Percentiles rank a stretch among this genome's conserved stretches.
Conservation (phyloP, 2,113 vertebrate genomes). For the Rutilus rutilus region DNA sequence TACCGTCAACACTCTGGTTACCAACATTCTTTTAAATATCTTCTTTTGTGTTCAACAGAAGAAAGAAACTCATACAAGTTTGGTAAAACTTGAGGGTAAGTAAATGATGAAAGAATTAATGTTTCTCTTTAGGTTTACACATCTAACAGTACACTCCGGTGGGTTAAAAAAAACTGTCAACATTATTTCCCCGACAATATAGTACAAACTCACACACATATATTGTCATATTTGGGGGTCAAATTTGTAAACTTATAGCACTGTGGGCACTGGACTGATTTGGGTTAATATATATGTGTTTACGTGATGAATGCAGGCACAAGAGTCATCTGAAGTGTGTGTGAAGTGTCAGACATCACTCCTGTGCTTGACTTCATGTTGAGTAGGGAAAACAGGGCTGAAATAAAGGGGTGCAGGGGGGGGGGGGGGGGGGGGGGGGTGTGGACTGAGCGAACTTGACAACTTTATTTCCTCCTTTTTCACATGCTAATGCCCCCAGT, state of each 20-base stretch:
- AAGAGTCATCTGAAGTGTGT: conserved; percentile 8
- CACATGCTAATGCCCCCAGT: conserved; percentile 42
- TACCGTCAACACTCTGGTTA: too few species aligned
- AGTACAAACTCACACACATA: too few species aligned
- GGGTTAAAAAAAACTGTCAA: too few species aligned
- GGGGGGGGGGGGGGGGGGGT: conserved; percentile 59
- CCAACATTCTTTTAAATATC: too few species aligned
- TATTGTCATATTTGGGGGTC: neutral
- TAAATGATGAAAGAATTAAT: too few species aligned
- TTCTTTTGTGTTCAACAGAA: too few species aligned
- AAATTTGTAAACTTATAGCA: too few species aligned
- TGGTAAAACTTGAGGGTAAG: too few species aligned
- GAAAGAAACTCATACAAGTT: too few species aligned
- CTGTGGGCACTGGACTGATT: neutral
- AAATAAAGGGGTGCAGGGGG: conserved; percentile 57
- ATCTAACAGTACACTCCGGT: too few species aligned
- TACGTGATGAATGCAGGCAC: neutral
- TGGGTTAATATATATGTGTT: conserved; percentile 15
- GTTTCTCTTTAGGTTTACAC: too few species aligned
- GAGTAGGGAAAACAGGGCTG: conserved; percentile 57
- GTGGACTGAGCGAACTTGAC: conserved; percentile 32
- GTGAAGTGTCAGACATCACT: neutral
- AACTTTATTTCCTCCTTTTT: conserved; percentile 54
- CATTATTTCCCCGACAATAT: too few species aligned
- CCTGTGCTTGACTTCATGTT: conserved; percentile 47